phyloP scores from a whole-genome alignment of 2,797 vertebrate genomes.

The Hydrophis major region DNA sequence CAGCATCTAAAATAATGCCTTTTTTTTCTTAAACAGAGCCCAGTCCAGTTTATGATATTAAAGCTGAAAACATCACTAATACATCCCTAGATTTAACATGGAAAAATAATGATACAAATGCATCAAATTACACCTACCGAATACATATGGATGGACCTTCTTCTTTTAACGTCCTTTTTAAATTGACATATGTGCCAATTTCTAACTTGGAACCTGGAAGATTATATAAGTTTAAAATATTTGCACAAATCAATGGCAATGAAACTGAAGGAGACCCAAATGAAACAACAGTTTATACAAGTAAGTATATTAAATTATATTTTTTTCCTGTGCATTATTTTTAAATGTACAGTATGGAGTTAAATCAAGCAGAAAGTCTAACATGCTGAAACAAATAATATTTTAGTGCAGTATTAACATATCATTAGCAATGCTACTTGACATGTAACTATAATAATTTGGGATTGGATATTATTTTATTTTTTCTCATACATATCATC shows the following conservation, averaged over 20 bases:
- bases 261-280: not conserved
- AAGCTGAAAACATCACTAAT: not conserved
- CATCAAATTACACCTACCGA: accelerated
- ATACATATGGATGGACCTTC: accelerated
- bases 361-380: not conserved
- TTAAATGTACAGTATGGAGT: not conserved
- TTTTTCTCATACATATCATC: not conserved
- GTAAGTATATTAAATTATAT: not conserved
- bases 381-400: not conserved
- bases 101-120: accelerated
- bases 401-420: not conserved
- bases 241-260: not conserved
- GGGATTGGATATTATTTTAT: not conserved
- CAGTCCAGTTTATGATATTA: not conserved
- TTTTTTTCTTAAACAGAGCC: conserved; percentile 30
- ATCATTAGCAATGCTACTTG: not conserved
- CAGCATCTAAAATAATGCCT: not conserved
- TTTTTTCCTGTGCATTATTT: not conserved
- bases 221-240: not conserved
- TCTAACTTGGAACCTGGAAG: not conserved
- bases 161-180: accelerated
- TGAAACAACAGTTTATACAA: not conserved
- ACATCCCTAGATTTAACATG: conserved; percentile 26
- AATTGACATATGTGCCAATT: accelerated
- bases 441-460: not conserved